A percentile compares a stretch with the other conserved stretches of the same genome.
These are phyloP conservation scores for Zaprionus inermis DNA, from an alignment of 1,140 invertebrate genomes.

Conservation along the genomic window DNA sequence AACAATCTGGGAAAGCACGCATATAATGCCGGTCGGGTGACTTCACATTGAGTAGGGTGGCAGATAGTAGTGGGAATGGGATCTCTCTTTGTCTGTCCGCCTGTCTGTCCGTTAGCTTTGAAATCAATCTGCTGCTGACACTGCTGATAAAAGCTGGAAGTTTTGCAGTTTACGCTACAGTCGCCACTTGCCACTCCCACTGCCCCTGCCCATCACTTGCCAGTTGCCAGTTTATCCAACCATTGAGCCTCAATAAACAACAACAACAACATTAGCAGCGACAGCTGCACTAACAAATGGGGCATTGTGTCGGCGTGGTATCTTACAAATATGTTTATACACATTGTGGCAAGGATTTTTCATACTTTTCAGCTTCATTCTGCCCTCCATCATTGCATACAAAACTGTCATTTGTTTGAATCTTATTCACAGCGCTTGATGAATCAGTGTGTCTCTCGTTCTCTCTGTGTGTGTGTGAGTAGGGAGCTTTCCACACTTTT, in stretches of 20 bases:
- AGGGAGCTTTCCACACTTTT: conserved; percentile 48
- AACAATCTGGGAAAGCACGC: conserved; percentile 52
- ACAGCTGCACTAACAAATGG: conserved; percentile 7
- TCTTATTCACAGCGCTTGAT: conserved; percentile 24
- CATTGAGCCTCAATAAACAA: conserved; percentile 38
- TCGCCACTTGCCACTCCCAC: conserved; percentile 21
- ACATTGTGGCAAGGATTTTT: conserved; percentile 40
- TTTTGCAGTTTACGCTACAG: conserved; percentile 34
- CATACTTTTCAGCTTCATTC: conserved; percentile 46
- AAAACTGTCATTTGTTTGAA: conserved; percentile 50
- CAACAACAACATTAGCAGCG: conserved; percentile 20
- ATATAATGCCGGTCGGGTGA: conserved; percentile 43
- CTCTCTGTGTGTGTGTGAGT: conserved; percentile 1
- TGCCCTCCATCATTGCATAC: conserved; percentile 38
- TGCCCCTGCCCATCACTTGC: background rate
- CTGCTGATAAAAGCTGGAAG: conserved; percentile 50
- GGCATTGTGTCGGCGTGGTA: conserved; percentile 42
- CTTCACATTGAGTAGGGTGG: background rate
- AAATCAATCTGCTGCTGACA: conserved; percentile 62
- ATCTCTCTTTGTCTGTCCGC: conserved; percentile 7
- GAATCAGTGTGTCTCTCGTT: background rate
- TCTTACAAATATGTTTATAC: conserved; percentile 53
- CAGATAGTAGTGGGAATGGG: too few species aligned
- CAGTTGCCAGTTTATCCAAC: conserved; percentile 46
- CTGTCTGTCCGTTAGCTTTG: conserved; percentile 35